These are phyloP conservation scores for Smutsia gigantea DNA, from an alignment of 2,797 vertebrate species.

Conservation along the genomic window DNA sequence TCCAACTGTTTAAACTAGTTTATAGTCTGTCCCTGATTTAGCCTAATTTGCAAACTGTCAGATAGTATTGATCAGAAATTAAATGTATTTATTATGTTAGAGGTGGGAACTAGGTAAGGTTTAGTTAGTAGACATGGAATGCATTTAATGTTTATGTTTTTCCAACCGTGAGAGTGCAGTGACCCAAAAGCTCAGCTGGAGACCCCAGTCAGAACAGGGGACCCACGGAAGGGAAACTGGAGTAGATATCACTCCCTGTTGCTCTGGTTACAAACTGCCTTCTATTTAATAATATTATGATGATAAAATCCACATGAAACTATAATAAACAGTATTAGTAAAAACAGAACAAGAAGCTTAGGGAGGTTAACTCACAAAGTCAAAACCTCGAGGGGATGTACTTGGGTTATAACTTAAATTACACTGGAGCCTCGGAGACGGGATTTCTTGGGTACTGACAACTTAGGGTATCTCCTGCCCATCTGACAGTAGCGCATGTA, in stretches of 20 bases:
- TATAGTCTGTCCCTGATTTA: background rate
- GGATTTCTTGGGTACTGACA: background rate
- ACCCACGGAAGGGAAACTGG: background rate
- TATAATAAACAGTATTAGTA: conserved; percentile 6
- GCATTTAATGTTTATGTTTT: background rate
- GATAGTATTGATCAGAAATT: conserved; percentile 22
- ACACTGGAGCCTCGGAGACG: background rate
- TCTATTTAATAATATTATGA: conserved; percentile 41
- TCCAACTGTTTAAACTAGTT: background rate
- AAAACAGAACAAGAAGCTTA: background rate
- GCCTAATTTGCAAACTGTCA: conserved; percentile 17
- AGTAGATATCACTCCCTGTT: background rate
- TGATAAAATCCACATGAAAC: background rate
- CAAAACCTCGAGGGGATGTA: background rate
- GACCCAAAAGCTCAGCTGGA: background rate
- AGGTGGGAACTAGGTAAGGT: background rate
- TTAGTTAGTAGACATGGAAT: background rate
- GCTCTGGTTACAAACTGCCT: background rate
- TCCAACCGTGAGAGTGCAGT: background rate
- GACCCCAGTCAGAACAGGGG: background rate
- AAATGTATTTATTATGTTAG: conserved; percentile 21
- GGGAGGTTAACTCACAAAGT: background rate
- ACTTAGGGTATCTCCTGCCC: background rate
- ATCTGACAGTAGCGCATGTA: background rate
- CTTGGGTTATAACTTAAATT: background rate